A percentile compares a stretch with the other conserved stretches of the same genome.
These are phyloP conservation scores for Tragelaphus imberbis DNA, from an alignment of 2,113 vertebrate species.

Conservation along the genomic window DNA sequence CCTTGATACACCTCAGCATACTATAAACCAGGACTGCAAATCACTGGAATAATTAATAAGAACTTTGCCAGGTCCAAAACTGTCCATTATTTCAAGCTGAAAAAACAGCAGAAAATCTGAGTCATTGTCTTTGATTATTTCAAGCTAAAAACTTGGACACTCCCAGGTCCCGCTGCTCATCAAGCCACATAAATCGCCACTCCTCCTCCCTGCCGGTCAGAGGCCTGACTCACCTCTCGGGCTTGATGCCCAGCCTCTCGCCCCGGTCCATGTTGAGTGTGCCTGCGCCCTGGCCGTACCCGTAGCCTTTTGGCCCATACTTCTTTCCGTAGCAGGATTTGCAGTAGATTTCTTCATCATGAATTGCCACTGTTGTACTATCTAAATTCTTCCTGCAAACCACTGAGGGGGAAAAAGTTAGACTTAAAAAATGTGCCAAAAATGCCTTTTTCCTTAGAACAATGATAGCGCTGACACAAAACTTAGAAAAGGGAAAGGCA, in stretches of 20 bases:
- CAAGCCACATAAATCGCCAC: not conserved
- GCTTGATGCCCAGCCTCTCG: conserved; percentile 93
- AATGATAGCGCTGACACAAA: not conserved
- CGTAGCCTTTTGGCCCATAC: conserved; percentile 94
- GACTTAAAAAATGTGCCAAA: conserved; percentile 4
- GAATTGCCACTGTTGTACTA: conserved; percentile 92
- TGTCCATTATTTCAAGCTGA: not conserved
- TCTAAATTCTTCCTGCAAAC: conserved; percentile 94
- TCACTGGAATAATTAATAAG: not conserved
- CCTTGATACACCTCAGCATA: not conserved
- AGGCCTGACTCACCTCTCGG: conserved; percentile 84
- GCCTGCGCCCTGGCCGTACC: conserved; percentile 93
- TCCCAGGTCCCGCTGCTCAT: not conserved
- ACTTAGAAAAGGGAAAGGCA: conserved; percentile 23
- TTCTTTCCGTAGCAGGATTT: conserved; percentile 96
- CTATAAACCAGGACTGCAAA: not conserved
- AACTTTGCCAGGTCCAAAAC: not conserved
- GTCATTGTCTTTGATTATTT: not conserved
- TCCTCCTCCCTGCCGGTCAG: not conserved
- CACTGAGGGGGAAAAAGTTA: conserved; percentile 78
- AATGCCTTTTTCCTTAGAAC: conserved; percentile 39
- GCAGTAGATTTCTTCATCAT: conserved; percentile 93
- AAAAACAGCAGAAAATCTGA: not conserved
- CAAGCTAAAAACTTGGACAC: not conserved
- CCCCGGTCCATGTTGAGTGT: conserved; percentile 94